A percentile compares a stretch with the other conserved stretches of the same genome.
These are phyloP conservation scores for Calameuta pallipes DNA, from an alignment of 2,888 invertebrate species.

Conservation along the genomic window DNA sequence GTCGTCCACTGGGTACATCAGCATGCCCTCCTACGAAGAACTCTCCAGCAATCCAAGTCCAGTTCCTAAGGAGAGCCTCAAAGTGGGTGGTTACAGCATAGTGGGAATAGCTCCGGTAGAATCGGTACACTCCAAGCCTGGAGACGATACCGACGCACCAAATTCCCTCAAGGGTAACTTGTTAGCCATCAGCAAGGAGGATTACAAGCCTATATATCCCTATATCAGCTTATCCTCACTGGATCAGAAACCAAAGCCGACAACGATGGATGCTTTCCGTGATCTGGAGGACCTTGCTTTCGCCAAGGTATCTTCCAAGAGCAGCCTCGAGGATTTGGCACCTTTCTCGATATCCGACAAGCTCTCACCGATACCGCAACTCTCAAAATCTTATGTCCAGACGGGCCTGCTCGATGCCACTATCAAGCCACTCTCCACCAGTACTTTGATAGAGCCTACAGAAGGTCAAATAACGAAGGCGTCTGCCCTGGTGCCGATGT, in stretches of 20 bases:
- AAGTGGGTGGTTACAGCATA: constrained; percentile 48
- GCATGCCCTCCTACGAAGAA: constrained; percentile 58
- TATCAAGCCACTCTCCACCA: constrained; percentile 29
- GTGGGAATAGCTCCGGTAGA: constrained; percentile 48
- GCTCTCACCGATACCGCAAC: constrained; percentile 10
- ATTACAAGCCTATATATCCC: constrained; percentile 39
- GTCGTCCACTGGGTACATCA: constrained; percentile 59
- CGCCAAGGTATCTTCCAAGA: constrained; percentile 33
- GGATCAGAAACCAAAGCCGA: constrained; percentile 46
- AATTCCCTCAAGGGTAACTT: constrained; percentile 25
- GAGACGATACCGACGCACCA: constrained; percentile 30
- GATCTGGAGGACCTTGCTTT: constrained; percentile 46
- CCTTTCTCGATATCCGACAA: constrained; percentile 34
- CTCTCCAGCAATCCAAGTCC: constrained; percentile 57
- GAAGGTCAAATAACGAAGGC: background rate
- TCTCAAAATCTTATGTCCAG: constrained; percentile 53
- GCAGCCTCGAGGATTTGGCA: constrained; percentile 29
- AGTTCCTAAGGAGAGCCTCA: constrained; percentile 47
- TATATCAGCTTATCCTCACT: constrained; percentile 53
- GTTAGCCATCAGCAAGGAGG: constrained; percentile 34
- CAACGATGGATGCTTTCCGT: constrained; percentile 33
- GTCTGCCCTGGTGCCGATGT: constrained; percentile 17
- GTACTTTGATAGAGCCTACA: background rate
- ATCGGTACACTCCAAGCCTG: constrained; percentile 37
- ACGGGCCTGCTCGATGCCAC: constrained; percentile 46